Percentiles rank a stretch among this genome's conserved stretches.
These are phyloP conservation scores for Fundulus diaphanus DNA, from an alignment of 2,797 vertebrate species.

Conservation along the genomic window DNA sequence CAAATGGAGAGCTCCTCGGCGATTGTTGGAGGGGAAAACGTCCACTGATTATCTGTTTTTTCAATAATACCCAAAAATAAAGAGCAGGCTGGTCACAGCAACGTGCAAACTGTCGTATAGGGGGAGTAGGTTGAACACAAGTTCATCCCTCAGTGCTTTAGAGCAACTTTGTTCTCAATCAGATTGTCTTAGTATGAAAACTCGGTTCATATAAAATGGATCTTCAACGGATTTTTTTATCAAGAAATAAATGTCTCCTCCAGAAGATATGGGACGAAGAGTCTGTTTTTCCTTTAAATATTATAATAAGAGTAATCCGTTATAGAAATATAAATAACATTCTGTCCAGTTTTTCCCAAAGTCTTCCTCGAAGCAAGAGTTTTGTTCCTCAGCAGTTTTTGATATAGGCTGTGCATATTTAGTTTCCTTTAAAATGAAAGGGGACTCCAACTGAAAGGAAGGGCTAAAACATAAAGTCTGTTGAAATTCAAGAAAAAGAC, in stretches of 20 bases:
- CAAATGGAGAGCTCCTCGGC: slow-evolving; percentile 80
- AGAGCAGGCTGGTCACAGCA: slow-evolving; percentile 64
- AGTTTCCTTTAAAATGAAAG: slow-evolving; percentile 72
- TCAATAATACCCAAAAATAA: slow-evolving; percentile 47
- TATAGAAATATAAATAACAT: slow-evolving; percentile 81
- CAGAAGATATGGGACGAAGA: slow-evolving; percentile 75
- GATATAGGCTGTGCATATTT: slow-evolving; percentile 83
- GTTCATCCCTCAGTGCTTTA: slow-evolving; percentile 66
- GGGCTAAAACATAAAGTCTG: slow-evolving; percentile 61
- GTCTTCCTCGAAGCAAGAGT: slow-evolving; percentile 64
- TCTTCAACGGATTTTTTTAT: slow-evolving; percentile 71
- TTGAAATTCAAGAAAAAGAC: slow-evolving; percentile 42
- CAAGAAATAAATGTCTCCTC: slow-evolving; percentile 81
- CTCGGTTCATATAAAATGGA: slow-evolving; percentile 74
- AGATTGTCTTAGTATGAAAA: slow-evolving; percentile 80
- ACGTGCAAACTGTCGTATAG: slow-evolving; percentile 68
- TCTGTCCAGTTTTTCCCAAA: slow-evolving; percentile 71
- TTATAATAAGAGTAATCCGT: slow-evolving; percentile 74
- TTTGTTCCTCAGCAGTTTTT: slow-evolving; percentile 67
- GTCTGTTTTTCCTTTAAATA: slow-evolving; percentile 51
- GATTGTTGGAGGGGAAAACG: slow-evolving; percentile 58
- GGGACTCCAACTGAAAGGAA: slow-evolving; percentile 54
- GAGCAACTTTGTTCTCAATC: slow-evolving; percentile 61
- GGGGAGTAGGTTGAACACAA: slow-evolving; percentile 80
- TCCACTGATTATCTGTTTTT: slow-evolving; percentile 33